A percentile compares a stretch with the other conserved stretches of the same genome.
Conservation (phyloP, 2,888 invertebrate genomes). For the Orchestes rusci region DNA sequence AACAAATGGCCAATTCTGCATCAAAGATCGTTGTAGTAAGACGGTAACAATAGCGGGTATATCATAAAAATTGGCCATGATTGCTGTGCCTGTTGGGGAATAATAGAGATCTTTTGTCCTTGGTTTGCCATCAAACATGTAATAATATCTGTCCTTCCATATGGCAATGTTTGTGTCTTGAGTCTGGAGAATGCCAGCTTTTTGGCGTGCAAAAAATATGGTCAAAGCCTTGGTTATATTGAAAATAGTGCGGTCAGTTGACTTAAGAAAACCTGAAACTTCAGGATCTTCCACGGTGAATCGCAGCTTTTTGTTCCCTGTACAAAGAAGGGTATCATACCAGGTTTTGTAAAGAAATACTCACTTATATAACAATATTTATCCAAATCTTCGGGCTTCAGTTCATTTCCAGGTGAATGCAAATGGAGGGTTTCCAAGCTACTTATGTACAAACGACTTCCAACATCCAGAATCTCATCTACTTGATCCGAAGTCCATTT, state of each 20-base stretch:
- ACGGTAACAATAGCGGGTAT: slow-evolving; percentile 47
- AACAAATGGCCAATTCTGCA: slow-evolving; percentile 33
- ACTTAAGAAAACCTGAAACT: slow-evolving; percentile 39
- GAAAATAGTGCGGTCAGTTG: slow-evolving; percentile 38
- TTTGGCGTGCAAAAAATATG: slow-evolving; percentile 50
- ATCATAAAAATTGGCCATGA: slow-evolving; percentile 52
- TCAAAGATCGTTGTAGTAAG: slow-evolving; percentile 41
- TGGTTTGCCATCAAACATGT: slow-evolving; percentile 58
- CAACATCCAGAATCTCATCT: slow-evolving; percentile 52
- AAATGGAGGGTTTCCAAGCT: slow-evolving; percentile 36
- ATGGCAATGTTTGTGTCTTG: slow-evolving; percentile 46
- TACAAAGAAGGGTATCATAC: background rate
- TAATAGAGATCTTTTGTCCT: slow-evolving; percentile 49
- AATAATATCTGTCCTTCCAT: slow-evolving; percentile 54
- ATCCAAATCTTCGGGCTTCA: slow-evolving; percentile 44
- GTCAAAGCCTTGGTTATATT: slow-evolving; percentile 49
- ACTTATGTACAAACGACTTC: slow-evolving; percentile 46
- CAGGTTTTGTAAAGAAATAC: no score
- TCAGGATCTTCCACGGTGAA: slow-evolving; percentile 39
- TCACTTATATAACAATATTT: slow-evolving; percentile 46
- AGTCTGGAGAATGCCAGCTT: slow-evolving; percentile 47
- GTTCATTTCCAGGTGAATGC: slow-evolving; percentile 32
- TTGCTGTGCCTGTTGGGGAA: slow-evolving; percentile 49
- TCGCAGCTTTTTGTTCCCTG: slow-evolving; percentile 41
- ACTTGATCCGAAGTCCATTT: slow-evolving; percentile 56